Percentiles rank a stretch among this genome's conserved stretches.
Conservation (phyloP, 2,797 vertebrate species). For the Chaetophractus vellerosus region DNA sequence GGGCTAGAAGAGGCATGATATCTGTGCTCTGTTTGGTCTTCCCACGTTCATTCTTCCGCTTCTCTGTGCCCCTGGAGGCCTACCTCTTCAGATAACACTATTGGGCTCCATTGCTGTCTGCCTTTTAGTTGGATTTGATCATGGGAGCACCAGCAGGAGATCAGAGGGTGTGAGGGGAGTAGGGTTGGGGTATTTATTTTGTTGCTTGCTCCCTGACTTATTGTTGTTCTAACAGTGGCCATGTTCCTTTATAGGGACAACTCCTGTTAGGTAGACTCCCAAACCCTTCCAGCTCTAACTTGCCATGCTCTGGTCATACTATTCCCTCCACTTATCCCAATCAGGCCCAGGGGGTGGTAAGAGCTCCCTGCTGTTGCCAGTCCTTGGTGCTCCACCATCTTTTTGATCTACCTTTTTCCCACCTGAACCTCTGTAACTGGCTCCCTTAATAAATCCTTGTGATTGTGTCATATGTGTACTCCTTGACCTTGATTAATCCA, state of each 20-base stretch:
- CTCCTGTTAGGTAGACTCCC: too few relatives aligned
- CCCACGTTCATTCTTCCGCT: neutral
- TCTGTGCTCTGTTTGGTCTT: neutral
- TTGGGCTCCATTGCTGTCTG: neutral
- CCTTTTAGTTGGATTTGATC: neutral
- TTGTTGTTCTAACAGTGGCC: neutral
- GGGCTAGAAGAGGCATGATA: neutral
- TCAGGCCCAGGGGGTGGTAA: neutral
- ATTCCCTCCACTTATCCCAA: neutral
- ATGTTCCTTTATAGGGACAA: neutral
- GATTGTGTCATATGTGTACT: neutral
- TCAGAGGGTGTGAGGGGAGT: neutral
- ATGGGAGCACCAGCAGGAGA: neutral
- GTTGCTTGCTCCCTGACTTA: neutral
- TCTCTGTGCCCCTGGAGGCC: neutral
- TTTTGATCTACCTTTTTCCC: neutral
- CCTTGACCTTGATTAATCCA: neutral
- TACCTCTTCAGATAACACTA: neutral
- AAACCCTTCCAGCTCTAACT: neutral
- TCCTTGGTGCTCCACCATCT: neutral
- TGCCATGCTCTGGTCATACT: neutral
- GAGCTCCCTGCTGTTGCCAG: neutral
- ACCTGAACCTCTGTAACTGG: neutral
- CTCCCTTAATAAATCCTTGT: neutral
- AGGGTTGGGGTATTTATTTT: neutral